Conservation (phyloP, 2,113 vertebrate species). For the Cisticola juncidis region DNA sequence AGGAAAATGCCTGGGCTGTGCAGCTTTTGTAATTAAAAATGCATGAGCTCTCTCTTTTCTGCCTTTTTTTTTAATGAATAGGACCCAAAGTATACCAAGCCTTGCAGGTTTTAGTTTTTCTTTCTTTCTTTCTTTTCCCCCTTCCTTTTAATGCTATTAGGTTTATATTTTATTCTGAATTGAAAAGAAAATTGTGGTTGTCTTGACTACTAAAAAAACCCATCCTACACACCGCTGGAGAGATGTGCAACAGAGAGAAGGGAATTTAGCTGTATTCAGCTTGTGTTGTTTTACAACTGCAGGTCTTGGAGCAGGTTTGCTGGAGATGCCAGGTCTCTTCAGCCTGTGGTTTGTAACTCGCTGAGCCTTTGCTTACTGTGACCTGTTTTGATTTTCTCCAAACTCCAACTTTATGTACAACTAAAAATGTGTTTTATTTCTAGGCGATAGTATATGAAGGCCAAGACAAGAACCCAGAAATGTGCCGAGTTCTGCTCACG, state of each 20-base stretch:
- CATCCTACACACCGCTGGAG: conserved; percentile 39
- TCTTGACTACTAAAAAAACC: conserved; percentile 72
- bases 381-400: conserved; percentile 10
- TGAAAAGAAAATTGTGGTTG: conserved; percentile 74
- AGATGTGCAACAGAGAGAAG: conserved; percentile 42
- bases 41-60: conserved; percentile 23
- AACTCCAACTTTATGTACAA: not conserved
- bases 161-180: conserved; percentile 74
- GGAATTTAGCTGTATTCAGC: conserved; percentile 7
- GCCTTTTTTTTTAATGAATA: conserved; percentile 29
- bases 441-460: conserved; percentile 95
- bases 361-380: not conserved
- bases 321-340: not conserved
- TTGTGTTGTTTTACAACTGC: conserved; percentile 29
- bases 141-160: conserved; percentile 51
- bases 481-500: conserved; percentile 94
- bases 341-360: not conserved
- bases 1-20: conserved; percentile 27
- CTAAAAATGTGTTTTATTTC: conserved; percentile 68
- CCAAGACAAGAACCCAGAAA: conserved; percentile 98
- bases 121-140: not conserved
- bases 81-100: conserved; percentile 26
- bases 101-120: not conserved
- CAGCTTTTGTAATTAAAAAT: conserved; percentile 65
- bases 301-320: conserved; percentile 2